Conservation (phyloP, 2,888 invertebrate species). For the Nasonovia ribisnigri region DNA sequence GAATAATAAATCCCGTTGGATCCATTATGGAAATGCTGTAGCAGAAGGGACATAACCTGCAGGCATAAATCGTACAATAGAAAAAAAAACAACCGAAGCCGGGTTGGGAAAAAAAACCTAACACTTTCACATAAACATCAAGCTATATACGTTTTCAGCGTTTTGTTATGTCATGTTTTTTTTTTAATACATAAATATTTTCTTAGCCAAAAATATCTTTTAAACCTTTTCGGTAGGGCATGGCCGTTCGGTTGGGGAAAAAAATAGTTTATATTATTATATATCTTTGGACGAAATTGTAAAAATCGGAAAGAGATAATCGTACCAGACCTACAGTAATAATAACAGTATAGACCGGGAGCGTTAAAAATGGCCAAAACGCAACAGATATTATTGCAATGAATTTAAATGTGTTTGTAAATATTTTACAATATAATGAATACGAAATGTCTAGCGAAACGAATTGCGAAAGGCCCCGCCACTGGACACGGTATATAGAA, state of each 20-base stretch:
- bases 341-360: too few species aligned
- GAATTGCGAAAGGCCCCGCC: not conserved
- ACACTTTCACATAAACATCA: slow-evolving; percentile 58
- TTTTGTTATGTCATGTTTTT: slow-evolving; percentile 58
- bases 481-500: not conserved
- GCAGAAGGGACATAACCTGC: slow-evolving; percentile 63
- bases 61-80: slow-evolving; percentile 59
- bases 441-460: not conserved
- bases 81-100: slow-evolving; percentile 34
- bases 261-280: slow-evolving; percentile 4
- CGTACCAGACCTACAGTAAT: too few species aligned
- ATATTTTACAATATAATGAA: not conserved
- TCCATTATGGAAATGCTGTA: slow-evolving; percentile 61
- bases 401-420: not conserved
- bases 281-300: not conserved
- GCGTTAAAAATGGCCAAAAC: not conserved
- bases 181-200: slow-evolving; percentile 60
- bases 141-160: slow-evolving; percentile 50
- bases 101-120: slow-evolving; percentile 28
- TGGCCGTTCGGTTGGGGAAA: not conserved
- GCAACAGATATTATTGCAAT: slow-evolving; percentile 28
- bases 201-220: slow-evolving; percentile 41
- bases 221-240: slow-evolving; percentile 14
- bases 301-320: slow-evolving; percentile 6
- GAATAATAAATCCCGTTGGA: slow-evolving; percentile 61